Base-by-base conservation (phyloP, 2,113 vertebrate species). In the Menura novaehollandiae region DNA sequence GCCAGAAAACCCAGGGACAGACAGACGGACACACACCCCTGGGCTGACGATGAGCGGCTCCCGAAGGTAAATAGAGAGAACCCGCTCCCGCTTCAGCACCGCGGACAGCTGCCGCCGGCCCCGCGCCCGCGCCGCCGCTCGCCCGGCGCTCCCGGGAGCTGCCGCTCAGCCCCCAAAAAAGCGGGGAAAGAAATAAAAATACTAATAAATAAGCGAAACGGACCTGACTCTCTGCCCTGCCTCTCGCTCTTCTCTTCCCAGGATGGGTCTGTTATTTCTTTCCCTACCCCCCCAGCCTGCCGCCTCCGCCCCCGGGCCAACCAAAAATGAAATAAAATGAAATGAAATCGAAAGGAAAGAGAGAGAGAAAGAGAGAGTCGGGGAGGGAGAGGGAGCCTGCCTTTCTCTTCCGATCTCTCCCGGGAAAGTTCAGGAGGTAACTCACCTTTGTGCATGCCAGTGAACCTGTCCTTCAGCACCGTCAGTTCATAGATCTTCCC, bases 401-500 rank as follows among this genome's bases (percentile, higher is more conserved):
- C 80, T 95, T 85, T 93, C 90, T 95, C 88, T 95, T 89, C 83
- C 62, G 27, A 89, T 92, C 95, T 96, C 93, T 97, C 96, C 76
- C 53, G 84, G 97, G 96, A 98, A 98, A 98, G 98, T 98, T 98
- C 96, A 95, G 96, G 85, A 96, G 97, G 96, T 86, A 97, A 96
- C 98, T 98, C 98, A 99, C 99, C 99, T 99, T 99, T 99, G 99
- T 99, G 99, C 99, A 99, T 99, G 98, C 99, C 99, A 91, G 99
- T 99, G 98, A 99, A 99, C 98, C 99, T 98, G 98, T 99, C 99
- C 98, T 99, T 99, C 97, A 99, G 98, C 98, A 99, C 99, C 94
- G 99, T 99, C 94, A 99, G 99, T 98, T 99, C 99, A 96, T 99
- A 99, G 98, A 99, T 99, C 98, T 99, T 99, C 96, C 99, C 99